Base-by-base conservation (phyloP, 2,888 invertebrate genomes). In the Acanthopleura granulata region DNA sequence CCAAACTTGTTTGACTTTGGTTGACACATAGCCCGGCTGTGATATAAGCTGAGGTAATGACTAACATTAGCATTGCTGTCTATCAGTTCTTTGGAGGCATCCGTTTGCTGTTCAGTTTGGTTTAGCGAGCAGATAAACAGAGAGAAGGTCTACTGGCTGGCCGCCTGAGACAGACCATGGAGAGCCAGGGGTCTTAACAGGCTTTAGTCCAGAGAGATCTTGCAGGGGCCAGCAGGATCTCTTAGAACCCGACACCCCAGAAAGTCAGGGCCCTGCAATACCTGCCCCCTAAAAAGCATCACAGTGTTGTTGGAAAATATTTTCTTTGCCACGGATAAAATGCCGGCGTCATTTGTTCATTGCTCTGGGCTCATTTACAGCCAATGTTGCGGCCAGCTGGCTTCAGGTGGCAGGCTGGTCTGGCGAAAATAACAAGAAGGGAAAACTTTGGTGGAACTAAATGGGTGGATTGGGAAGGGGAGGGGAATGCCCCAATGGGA, bases 291-390 rank as follows among this genome's bases (percentile, higher is more conserved):
- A 57, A 57, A 57, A 57, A 57, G 57, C 57, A n/a, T 57, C 22
- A n/a, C 22, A 57, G 18, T 66, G 66, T 66, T 66, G 66, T 27
- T 66, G 66, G 22, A 66, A 66, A 66, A 66, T 66, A 66, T 66
- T 66, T 66, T 66, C 66, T 66, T 27, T 27, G 29, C 27, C 29
- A 6, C 22, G 29, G 66, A 66, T 66, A 66, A 66, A 66, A 66
- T 27, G 66, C 29, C 29, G 29, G 16, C 25, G 25, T 66, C 66
- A 66, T 66, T 66, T 66, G 66, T 66, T 66, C 29, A 22, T 22
- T 27, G 25, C 16, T 27, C 27, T 27, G 29, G 22, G 16, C 62
- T 22, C 62, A n/a, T n/a, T n/a, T n/a, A n/a, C n/a, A n/a, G n/a
- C 16, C 66, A 15, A 66, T 27, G 4, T 66, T 66, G 25, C 29